phyloP scores from a whole-genome alignment of 2,797 vertebrate species.

The Tokudaia tokunoshimensis region DNA sequence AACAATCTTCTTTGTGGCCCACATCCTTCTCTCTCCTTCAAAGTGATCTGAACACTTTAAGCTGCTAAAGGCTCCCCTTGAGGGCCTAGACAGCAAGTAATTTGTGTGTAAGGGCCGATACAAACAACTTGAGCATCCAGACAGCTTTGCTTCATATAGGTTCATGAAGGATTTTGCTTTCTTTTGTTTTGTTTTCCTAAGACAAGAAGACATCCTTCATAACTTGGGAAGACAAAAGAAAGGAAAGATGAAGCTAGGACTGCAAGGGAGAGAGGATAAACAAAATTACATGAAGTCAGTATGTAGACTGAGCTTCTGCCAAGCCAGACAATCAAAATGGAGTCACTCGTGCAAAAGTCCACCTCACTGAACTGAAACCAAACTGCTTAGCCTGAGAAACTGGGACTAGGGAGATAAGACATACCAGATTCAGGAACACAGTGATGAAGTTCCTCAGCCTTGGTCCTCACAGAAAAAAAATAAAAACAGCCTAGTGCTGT shows the following conservation, averaged over 20 bases:
- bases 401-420: background rate
- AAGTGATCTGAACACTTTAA: background rate
- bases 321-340: slow-evolving; percentile 3
- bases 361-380: background rate
- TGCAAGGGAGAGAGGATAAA: background rate
- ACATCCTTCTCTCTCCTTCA: background rate
- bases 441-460: background rate
- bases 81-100: background rate
- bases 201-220: background rate
- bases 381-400: slow-evolving; percentile 15
- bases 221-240: background rate
- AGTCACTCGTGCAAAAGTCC: background rate
- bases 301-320: background rate
- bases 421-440: background rate
- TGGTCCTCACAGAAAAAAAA: background rate
- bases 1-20: background rate
- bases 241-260: background rate
- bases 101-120: background rate
- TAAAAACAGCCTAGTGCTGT: background rate
- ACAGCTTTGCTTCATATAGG: background rate
- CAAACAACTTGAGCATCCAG: background rate
- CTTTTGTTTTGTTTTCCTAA: background rate
- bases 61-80: background rate
- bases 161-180: background rate
- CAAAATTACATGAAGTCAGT: background rate